Percentiles rank a stretch among this genome's conserved stretches.
phyloP scores from a whole-genome alignment of 2,113 vertebrate species.

The Apistogramma diplotaenia region DNA sequence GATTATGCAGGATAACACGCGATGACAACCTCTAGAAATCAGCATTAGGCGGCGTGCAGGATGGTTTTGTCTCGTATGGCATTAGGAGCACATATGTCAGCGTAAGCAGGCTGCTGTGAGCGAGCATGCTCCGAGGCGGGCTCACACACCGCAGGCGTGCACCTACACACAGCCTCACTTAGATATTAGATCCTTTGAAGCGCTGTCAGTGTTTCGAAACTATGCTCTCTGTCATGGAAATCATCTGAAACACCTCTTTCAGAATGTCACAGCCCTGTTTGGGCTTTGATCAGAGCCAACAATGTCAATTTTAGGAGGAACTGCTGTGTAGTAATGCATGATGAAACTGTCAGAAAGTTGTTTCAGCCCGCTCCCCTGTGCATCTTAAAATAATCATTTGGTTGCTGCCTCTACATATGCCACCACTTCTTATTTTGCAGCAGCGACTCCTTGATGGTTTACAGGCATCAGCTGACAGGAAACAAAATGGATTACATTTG shows the following conservation, averaged over 20 bases:
- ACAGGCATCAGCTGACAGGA: constrained; percentile 59
- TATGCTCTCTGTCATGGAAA: constrained; percentile 73
- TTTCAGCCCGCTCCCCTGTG: constrained; percentile 63
- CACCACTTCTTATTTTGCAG: constrained; percentile 30
- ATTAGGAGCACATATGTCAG: constrained; percentile 10
- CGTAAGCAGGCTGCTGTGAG: neutral
- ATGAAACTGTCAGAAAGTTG: constrained; percentile 83
- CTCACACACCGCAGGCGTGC: constrained; percentile 1
- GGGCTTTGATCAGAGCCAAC: constrained; percentile 80
- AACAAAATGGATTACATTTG: constrained; percentile 59
- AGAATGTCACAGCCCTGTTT: constrained; percentile 71
- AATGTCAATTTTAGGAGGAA: constrained; percentile 78
- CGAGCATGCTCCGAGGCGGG: neutral
- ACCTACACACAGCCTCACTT: constrained; percentile 19
- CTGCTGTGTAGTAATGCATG: constrained; percentile 74
- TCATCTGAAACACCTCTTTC: constrained; percentile 75
- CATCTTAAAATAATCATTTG: constrained; percentile 78
- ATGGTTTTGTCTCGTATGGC: neutral
- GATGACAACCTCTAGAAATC: constrained; percentile 1
- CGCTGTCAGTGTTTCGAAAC: constrained; percentile 64
- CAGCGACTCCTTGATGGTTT: constrained; percentile 45
- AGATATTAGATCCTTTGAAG: constrained; percentile 65
- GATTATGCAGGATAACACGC: constrained; percentile 14
- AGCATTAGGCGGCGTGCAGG: neutral
- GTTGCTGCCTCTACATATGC: constrained; percentile 60